These are phyloP conservation scores for Scartelaos histophorus DNA, from an alignment of 2,113 vertebrate genomes.

Conservation along the genomic window DNA sequence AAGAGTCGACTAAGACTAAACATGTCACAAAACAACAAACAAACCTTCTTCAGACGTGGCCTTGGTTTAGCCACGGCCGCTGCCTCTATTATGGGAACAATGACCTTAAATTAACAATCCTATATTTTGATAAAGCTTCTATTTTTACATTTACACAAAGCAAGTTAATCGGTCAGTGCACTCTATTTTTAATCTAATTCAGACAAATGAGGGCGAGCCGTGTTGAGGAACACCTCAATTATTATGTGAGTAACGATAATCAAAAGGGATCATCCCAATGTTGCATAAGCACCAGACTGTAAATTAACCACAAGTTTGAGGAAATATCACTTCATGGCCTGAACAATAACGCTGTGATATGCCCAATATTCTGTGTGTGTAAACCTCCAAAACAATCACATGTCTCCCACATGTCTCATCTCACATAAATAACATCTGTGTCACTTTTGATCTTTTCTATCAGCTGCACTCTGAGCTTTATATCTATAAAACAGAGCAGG, in stretches of 20 bases:
- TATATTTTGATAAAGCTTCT: neutral
- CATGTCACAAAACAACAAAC: neutral
- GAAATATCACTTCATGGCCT: too few relatives aligned
- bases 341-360: too few relatives aligned
- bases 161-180: neutral
- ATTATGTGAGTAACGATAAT: too few relatives aligned
- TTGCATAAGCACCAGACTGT: too few relatives aligned
- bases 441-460: conserved; percentile 3
- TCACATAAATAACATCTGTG: neutral
- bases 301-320: too few relatives aligned
- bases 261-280: too few relatives aligned
- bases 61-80: neutral
- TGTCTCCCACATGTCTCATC: too few relatives aligned
- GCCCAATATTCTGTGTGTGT: too few relatives aligned
- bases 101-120: neutral
- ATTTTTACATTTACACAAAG: neutral
- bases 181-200: neutral
- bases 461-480: conserved; percentile 8
- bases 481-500: conserved; percentile 20
- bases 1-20: neutral
- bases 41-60: neutral
- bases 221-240: too few relatives aligned
- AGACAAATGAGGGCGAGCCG: too few relatives aligned
- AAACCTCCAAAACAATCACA: neutral
- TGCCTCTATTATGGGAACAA: neutral